Evolutionary conservation across 2,113 vertebrate species (phyloP).

Genomic region (Cyprinodon brontotheroides): DNA sequence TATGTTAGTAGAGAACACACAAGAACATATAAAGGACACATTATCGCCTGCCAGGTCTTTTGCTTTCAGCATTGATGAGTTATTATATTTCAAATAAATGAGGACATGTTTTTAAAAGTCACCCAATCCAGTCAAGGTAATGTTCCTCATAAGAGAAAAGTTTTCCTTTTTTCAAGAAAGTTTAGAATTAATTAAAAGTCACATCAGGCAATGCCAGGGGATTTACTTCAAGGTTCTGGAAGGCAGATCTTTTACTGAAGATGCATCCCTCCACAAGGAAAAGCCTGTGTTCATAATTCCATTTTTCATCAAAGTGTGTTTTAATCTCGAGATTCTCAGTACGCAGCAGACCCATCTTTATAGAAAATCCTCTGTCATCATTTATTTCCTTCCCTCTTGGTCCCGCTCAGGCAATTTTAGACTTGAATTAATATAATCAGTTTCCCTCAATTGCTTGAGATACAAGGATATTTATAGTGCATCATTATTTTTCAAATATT

Average conservation of each 20-base stretch:
- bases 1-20: not conserved
- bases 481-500: slow-evolving; percentile 44
- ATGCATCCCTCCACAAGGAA: slow-evolving; percentile 65
- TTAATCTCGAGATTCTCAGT: slow-evolving; percentile 71
- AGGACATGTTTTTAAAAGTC: slow-evolving; percentile 53
- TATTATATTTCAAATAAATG: slow-evolving; percentile 27
- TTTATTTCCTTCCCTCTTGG: slow-evolving; percentile 44
- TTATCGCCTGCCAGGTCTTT: not conserved
- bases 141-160: slow-evolving; percentile 45
- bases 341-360: slow-evolving; percentile 59
- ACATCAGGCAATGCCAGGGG: slow-evolving; percentile 73
- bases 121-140: slow-evolving; percentile 25
- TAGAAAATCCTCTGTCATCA: slow-evolving; percentile 61
- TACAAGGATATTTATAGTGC: slow-evolving; percentile 28
- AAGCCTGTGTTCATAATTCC: slow-evolving; percentile 71
- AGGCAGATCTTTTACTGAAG: slow-evolving; percentile 52
- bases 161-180: slow-evolving; percentile 68
- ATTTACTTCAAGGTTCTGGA: slow-evolving; percentile 73
- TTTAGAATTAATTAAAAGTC: slow-evolving; percentile 77
- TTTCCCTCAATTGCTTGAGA: slow-evolving; percentile 35
- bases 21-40: not conserved
- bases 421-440: slow-evolving; percentile 23
- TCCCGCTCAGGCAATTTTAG: slow-evolving; percentile 49
- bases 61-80: slow-evolving; percentile 3
- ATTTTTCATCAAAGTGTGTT: slow-evolving; percentile 79